Evolutionary conservation across 2,113 vertebrate species (phyloP).

Genomic region (Coracopsis vasa): DNA sequence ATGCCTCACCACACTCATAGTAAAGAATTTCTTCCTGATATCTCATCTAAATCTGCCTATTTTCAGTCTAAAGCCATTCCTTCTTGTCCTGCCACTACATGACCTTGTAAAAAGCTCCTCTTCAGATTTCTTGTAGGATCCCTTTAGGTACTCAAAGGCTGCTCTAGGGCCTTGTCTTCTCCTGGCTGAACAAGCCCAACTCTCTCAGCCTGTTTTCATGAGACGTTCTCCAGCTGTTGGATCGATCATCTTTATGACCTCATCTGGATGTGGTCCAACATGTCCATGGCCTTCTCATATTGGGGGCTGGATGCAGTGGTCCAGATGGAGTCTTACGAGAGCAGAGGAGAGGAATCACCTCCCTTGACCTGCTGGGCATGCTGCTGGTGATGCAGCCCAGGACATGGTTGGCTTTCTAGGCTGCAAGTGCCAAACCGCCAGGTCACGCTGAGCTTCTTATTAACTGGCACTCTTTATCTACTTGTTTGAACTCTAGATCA

Average conservation of each 20-base stretch:
- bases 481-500: background rate
- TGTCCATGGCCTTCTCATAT: background rate
- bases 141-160: background rate
- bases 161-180: background rate
- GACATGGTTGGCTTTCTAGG: background rate
- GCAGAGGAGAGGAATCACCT: background rate
- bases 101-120: background rate
- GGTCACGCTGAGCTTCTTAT: background rate
- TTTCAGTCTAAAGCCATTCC: background rate
- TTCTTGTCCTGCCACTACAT: background rate
- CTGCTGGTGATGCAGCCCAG: background rate
- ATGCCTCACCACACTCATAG: background rate
- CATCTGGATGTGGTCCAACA: background rate
- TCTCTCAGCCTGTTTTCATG: background rate
- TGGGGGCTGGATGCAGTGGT: background rate
- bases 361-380: background rate
- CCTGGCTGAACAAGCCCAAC: background rate
- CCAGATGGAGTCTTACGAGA: background rate
- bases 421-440: background rate
- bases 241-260: background rate
- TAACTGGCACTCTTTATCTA: background rate
- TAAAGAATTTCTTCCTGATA: background rate
- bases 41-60: background rate
- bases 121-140: background rate
- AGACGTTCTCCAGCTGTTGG: background rate